Conservation (phyloP, 2,888 invertebrate genomes). For the Tetragonula carbonaria region DNA sequence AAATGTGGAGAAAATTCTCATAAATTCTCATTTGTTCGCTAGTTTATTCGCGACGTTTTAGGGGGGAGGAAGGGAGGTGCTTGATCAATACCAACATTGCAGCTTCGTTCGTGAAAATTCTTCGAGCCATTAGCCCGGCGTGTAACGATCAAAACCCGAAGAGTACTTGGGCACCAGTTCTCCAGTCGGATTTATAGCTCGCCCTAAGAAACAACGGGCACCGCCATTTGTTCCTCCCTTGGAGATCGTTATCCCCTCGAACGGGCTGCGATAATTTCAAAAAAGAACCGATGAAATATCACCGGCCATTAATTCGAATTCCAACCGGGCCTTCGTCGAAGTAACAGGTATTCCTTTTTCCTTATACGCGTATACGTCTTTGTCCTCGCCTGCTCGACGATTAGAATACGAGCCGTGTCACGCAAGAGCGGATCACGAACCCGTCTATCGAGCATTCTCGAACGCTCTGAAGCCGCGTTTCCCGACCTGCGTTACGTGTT, state of each 20-base stretch:
- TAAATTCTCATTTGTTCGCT: neutral
- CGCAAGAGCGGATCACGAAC: slow-evolving; percentile 57
- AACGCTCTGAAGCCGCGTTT: neutral
- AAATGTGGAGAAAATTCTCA: no score
- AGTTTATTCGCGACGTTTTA: neutral
- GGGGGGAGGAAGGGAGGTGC: neutral
- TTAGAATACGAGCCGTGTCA: slow-evolving; percentile 63
- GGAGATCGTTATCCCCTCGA: slow-evolving; percentile 40
- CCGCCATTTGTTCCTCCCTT: slow-evolving; percentile 30
- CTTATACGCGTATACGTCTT: slow-evolving; percentile 46
- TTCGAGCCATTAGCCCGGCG: slow-evolving; percentile 3
- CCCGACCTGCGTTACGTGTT: no score
- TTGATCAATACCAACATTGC: neutral
- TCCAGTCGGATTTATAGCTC: slow-evolving; percentile 35
- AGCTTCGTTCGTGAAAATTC: neutral
- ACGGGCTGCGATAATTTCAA: slow-evolving; percentile 45
- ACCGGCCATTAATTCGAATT: slow-evolving; percentile 59
- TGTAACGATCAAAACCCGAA: slow-evolving; percentile 1
- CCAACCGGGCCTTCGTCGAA: slow-evolving; percentile 13
- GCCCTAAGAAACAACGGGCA: slow-evolving; percentile 30
- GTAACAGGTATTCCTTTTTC: slow-evolving; percentile 64
- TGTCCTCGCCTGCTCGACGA: slow-evolving; percentile 53
- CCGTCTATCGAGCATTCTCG: slow-evolving; percentile 44
- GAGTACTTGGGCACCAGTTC: neutral
- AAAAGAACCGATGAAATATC: slow-evolving; percentile 56